Evolutionary conservation across 2,797 vertebrate species (phyloP), one percentile per base, ranked within the genome.

Genomic region (Taenioides sp.): DNA sequence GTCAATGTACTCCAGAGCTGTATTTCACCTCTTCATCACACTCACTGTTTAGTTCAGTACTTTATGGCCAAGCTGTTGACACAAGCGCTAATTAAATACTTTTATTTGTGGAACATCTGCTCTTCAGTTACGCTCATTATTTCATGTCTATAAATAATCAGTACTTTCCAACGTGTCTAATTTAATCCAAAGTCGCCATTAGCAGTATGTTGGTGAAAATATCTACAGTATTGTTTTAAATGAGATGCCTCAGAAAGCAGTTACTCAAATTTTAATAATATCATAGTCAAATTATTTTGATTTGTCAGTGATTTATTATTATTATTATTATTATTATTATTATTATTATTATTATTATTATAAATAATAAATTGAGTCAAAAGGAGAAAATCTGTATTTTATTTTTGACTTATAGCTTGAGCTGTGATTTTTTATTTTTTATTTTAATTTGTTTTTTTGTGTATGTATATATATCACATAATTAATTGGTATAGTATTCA

Each of bases 111-210:
- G 66, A 71, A 25, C 65, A 67, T 68, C 22, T 77, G 31, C 12
- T 75, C 54, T 54, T 70, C 40, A 54, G 7, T 72, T 20, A 17
- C 63, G 57, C 11, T 71, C 9, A 55, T 69, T 71, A 63, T 60
- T 65, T 58, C 65, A 61, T 16, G n/a, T 67, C 11, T 23, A 31
- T 69, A 23, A 17, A 60, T 58, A 9, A 50, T 25, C 2, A 20
- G 18, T 37, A 65, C 34, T 64, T 67, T 9, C 25, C 20, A 20
- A 6, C 2, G 27, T 67, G 50, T 3, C 28, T 28, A 23, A 43
- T 64, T 2, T 43, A 14, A 64, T 22, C 5, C 37, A 16, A 65
- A 22, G 5, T 23, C 20, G 23, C 4, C 20, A 25, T 34, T 22
- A 31, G 28, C 60, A 22, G 4, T n/a, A n/a, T 62, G 60, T 37